These are phyloP conservation scores for Littorina saxatilis DNA, from an alignment of 1,140 invertebrate species.

Conservation along the genomic window DNA sequence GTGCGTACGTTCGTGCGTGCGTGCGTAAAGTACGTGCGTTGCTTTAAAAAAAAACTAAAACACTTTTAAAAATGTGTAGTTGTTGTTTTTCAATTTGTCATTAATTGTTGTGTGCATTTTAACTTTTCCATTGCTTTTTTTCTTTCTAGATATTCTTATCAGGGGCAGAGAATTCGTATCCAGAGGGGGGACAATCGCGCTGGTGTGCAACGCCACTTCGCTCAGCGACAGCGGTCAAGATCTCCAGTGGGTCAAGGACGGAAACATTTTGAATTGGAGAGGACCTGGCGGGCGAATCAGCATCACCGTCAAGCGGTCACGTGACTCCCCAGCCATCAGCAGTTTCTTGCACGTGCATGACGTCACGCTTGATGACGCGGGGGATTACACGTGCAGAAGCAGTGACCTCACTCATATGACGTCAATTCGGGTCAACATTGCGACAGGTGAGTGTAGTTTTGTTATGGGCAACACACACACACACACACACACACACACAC, in stretches of 20 bases:
- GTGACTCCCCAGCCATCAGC: not conserved
- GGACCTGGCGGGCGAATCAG: conserved; percentile 24
- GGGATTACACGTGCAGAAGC: conserved; percentile 31
- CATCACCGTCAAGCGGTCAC: not conserved
- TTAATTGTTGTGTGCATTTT: no score
- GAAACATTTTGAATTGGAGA: conserved; percentile 8
- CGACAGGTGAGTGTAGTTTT: not conserved
- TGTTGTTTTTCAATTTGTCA: no score
- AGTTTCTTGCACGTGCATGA: conserved; percentile 24
- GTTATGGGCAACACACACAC: no score
- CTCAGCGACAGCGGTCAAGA: conserved; percentile 26
- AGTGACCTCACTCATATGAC: conserved; percentile 30
- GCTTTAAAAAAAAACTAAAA: no score
- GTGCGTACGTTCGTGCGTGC: no score
- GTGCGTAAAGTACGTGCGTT: no score
- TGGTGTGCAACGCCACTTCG: conserved; percentile 18
- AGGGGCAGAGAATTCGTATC: conserved; percentile 26
- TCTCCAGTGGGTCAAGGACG: conserved; percentile 35
- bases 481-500: no score
- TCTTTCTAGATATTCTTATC: conserved; percentile 18
- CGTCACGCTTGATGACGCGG: conserved; percentile 29
- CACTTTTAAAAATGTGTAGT: no score
- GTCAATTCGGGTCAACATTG: conserved; percentile 4
- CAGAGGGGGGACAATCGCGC: conserved; percentile 9
- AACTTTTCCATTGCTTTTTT: no score